phyloP scores from a whole-genome alignment of 1,140 invertebrate species.

The Heliconius himera region DNA sequence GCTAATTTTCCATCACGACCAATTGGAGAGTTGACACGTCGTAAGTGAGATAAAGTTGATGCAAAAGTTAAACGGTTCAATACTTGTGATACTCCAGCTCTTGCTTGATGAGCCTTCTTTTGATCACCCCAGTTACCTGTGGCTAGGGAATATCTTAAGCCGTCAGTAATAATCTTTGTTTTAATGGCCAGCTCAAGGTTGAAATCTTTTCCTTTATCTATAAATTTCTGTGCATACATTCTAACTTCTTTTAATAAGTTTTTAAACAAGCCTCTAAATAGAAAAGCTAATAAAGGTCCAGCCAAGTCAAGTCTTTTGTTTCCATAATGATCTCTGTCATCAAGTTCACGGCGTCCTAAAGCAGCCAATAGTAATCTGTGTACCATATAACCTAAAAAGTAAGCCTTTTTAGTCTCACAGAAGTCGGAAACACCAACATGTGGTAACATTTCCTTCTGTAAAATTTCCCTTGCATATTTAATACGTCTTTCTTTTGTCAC shows the following conservation, averaged over 20 bases:
- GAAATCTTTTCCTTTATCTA: constrained; percentile 99
- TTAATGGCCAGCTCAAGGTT: constrained; percentile 98
- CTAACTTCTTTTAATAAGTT: constrained; percentile 97
- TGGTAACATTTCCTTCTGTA: constrained; percentile 99
- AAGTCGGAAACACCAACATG: constrained; percentile 99
- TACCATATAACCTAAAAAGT: constrained; percentile 99
- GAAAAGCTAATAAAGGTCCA: constrained; percentile 96
- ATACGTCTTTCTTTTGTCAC: constrained; percentile 99
- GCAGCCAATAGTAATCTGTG: constrained; percentile 96
- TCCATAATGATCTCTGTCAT: constrained; percentile 99
- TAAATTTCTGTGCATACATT: constrained; percentile 99
- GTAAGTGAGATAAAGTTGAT: constrained; percentile 97
- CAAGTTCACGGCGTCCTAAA: constrained; percentile 96
- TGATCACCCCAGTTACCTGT: constrained; percentile 99
- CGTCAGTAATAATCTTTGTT: constrained; percentile 98
- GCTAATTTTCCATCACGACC: constrained; percentile 99
- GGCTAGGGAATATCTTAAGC: constrained; percentile 97
- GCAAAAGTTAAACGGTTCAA: constrained; percentile 98
- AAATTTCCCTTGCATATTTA: constrained; percentile 99
- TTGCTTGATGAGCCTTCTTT: constrained; percentile 99
- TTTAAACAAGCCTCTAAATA: constrained; percentile 96
- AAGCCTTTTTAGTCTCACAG: constrained; percentile 99
- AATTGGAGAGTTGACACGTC: constrained; percentile 98
- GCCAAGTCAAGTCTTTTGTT: constrained; percentile 99
- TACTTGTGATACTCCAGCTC: constrained; percentile 94